Evolutionary conservation across 2,113 vertebrate species (phyloP).

Genomic region (Hippopotamus amphibius): DNA sequence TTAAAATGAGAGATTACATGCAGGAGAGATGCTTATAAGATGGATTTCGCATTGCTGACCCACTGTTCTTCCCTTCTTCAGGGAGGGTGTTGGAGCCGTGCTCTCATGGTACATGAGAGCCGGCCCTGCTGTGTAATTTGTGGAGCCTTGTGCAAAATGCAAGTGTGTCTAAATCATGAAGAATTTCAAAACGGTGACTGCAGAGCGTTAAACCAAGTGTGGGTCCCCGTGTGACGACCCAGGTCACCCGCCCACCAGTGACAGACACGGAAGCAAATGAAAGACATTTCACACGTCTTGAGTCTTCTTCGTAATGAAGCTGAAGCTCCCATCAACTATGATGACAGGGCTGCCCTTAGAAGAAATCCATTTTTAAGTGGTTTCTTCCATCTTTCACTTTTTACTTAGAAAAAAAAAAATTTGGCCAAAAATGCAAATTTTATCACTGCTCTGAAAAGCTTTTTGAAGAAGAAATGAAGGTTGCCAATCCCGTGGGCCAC

Average conservation of each 20-base stretch:
- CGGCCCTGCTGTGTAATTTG: too few species aligned
- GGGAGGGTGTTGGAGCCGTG: not conserved
- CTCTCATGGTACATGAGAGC: not conserved
- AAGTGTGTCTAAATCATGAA: not conserved
- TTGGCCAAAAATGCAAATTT: not conserved
- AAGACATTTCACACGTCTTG: not conserved
- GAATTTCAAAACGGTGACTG: not conserved
- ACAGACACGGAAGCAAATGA: not conserved
- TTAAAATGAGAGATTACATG: rapidly evolving
- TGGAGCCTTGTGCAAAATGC: not conserved
- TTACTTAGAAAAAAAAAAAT: not conserved
- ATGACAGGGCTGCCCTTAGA: not conserved
- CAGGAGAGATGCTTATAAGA: not conserved
- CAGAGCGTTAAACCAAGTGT: not conserved
- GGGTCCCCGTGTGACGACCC: not conserved
- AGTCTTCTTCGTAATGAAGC: not conserved
- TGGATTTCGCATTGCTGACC: not conserved
- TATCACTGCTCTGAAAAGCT: not conserved
- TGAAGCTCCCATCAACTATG: not conserved
- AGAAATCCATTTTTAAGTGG: not conserved
- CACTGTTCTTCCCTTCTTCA: not conserved
- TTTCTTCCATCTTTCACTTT: constrained; percentile 4
- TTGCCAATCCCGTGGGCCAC: not conserved
- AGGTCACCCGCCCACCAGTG: not conserved
- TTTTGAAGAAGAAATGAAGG: not conserved